phyloP scores from a whole-genome alignment of 2,888 invertebrate species.

The Polydrusus cervinus region DNA sequence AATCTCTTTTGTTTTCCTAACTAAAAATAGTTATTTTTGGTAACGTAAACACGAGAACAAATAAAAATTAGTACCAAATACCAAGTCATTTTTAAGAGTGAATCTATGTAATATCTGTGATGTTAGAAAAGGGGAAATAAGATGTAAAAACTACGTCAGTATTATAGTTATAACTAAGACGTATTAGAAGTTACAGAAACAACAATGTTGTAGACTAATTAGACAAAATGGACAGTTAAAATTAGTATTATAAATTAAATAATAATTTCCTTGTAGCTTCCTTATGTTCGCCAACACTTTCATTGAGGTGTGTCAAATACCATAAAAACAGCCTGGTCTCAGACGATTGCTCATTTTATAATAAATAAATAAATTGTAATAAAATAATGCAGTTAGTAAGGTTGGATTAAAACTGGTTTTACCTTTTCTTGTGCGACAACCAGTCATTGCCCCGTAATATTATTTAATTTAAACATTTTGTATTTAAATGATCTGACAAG shows the following conservation, averaged over 20 bases:
- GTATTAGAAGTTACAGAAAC: no score
- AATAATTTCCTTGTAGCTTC: constrained; percentile 3
- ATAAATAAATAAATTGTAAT: constrained; percentile 44
- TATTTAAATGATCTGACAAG: constrained; percentile 67
- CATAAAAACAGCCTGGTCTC: constrained; percentile 40
- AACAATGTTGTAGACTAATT: no score
- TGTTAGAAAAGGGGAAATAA: no score
- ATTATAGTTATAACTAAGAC: no score
- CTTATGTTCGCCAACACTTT: constrained; percentile 24
- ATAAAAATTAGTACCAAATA: no score
- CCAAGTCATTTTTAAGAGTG: no score
- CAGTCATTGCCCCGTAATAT: constrained; percentile 68
- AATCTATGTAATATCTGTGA: no score
- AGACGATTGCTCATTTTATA: constrained; percentile 42
- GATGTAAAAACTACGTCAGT: no score
- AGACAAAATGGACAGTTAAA: no score
- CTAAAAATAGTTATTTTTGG: no score
- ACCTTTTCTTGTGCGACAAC: constrained; percentile 62
- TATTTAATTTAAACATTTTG: constrained; percentile 68
- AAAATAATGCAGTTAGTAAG: constrained; percentile 53
- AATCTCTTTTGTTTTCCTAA: no score
- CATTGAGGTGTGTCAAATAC: constrained; percentile 45
- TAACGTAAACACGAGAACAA: no score
- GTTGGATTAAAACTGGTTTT: constrained; percentile 66
- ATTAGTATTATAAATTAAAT: neutral